phyloP scores from a whole-genome alignment of 1,140 invertebrate species.

The Monomorium pharaonis region DNA sequence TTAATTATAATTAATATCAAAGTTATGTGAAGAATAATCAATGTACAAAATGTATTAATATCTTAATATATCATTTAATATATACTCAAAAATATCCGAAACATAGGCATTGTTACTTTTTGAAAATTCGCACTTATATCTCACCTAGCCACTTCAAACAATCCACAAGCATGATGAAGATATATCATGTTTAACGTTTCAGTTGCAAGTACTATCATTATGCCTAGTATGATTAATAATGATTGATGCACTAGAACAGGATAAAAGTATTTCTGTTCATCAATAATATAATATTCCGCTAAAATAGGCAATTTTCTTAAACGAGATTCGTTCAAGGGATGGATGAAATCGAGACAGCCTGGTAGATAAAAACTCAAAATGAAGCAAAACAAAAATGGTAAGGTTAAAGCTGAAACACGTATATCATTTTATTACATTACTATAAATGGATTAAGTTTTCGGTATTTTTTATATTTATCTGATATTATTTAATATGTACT shows the following conservation, averaged over 20 bases:
- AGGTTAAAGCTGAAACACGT: background rate
- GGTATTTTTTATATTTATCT: background rate
- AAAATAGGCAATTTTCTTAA: background rate
- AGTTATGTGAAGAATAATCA: background rate
- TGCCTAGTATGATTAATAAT: background rate
- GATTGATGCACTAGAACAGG: conserved; percentile 1
- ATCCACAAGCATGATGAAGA: conserved; percentile 8
- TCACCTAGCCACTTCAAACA: conserved; percentile 25
- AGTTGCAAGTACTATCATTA: background rate
- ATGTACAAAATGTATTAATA: background rate
- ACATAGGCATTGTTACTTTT: background rate
- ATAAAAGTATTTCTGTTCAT: conserved; percentile 20
- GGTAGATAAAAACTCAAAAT: background rate
- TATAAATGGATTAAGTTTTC: background rate
- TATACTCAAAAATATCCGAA: background rate
- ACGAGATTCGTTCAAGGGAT: conserved; percentile 33
- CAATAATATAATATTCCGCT: conserved; percentile 25
- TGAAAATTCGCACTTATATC: background rate
- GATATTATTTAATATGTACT: background rate
- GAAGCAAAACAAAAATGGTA: background rate
- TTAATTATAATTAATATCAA: background rate
- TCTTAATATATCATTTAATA: background rate
- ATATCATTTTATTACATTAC: background rate
- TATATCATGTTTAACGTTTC: background rate
- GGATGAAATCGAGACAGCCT: background rate